Conservation (phyloP, 1,140 invertebrate species). For the Papilio polytes region DNA sequence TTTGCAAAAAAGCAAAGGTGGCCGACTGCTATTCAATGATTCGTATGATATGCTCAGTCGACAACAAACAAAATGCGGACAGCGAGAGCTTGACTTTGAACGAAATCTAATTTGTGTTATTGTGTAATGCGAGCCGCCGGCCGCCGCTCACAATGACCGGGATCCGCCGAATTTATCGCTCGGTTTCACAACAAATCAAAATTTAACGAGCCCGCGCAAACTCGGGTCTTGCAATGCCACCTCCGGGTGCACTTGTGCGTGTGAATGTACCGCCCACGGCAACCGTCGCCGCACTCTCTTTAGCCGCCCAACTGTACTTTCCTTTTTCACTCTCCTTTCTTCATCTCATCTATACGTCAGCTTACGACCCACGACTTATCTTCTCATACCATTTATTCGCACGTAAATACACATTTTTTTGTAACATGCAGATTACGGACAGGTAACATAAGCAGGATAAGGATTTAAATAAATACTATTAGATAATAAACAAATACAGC, state of each 20-base stretch:
- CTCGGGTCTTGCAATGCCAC: constrained; percentile 60
- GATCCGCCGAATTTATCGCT: constrained; percentile 74
- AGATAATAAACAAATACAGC: constrained; percentile 75
- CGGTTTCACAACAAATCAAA: constrained; percentile 82
- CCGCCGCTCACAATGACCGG: constrained; percentile 47
- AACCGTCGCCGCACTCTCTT: constrained; percentile 49
- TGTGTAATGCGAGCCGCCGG: constrained; percentile 75
- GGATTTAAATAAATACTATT: constrained; percentile 79
- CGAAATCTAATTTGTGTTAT: constrained; percentile 83
- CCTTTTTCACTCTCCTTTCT: constrained; percentile 41
- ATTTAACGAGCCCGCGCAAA: constrained; percentile 78
- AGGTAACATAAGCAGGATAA: constrained; percentile 74
- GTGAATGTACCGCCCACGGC: constrained; percentile 68
- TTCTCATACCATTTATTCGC: constrained; percentile 61
- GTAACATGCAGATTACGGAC: constrained; percentile 62
- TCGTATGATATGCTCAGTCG: constrained; percentile 69
- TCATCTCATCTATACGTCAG: constrained; percentile 37
- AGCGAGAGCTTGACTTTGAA: constrained; percentile 79
- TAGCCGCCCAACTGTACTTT: constrained; percentile 41
- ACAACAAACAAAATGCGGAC: constrained; percentile 75
- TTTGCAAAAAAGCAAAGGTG: constrained; percentile 60
- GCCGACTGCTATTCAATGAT: constrained; percentile 70
- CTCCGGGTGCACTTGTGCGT: constrained; percentile 64
- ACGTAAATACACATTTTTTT: constrained; percentile 75
- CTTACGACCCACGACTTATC: constrained; percentile 51